Conservation (phyloP, 2,797 vertebrate genomes). For the Sarcoramphus papa region DNA sequence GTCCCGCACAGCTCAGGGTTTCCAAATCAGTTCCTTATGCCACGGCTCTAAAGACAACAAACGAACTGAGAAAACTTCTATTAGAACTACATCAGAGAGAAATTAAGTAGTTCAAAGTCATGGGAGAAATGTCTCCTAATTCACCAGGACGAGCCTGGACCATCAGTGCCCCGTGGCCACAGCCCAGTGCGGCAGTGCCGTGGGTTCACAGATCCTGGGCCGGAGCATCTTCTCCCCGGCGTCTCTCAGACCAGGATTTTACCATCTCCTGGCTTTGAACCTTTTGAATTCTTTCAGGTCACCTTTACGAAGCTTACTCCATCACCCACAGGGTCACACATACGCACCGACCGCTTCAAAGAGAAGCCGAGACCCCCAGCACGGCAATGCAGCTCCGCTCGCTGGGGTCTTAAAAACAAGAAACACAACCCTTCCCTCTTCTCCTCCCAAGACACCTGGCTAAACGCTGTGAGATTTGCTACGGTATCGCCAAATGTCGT, state of each 20-base stretch:
- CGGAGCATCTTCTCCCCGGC: background rate
- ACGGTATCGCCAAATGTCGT: too few species aligned
- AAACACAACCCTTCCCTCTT: background rate
- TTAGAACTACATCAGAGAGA: background rate
- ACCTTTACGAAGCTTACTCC: background rate
- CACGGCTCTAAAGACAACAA: background rate
- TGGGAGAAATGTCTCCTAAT: background rate
- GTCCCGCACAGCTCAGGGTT: background rate
- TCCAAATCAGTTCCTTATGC: background rate
- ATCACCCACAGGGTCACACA: background rate
- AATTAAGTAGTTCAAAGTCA: background rate
- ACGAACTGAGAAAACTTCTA: background rate
- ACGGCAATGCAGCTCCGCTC: accelerated
- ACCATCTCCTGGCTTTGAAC: background rate
- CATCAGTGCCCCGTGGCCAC: accelerated
- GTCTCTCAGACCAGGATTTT: background rate
- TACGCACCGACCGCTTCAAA: accelerated
- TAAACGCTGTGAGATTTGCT: background rate
- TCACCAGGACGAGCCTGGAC: background rate
- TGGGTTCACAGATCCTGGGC: background rate
- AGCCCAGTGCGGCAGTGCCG: background rate
- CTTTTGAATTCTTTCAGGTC: background rate
- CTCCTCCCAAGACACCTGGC: background rate
- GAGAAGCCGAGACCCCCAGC: background rate
- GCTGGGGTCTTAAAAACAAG: background rate